A percentile compares a stretch with the other conserved stretches of the same genome.
These are phyloP conservation scores for Stigmatopora argus DNA, from an alignment of 2,113 vertebrate species.

Conservation along the genomic window DNA sequence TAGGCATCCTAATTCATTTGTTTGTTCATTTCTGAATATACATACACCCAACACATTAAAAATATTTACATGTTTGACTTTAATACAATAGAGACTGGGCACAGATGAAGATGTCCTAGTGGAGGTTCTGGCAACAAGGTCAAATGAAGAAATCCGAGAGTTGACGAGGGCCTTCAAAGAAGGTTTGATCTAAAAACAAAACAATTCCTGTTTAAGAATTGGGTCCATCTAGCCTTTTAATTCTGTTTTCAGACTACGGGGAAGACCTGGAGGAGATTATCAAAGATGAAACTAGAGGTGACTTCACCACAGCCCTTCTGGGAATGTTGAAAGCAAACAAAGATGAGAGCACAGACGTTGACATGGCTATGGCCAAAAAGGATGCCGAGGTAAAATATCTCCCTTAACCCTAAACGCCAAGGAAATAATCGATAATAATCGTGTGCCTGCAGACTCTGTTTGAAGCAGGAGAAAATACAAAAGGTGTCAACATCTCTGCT, in stretches of 20 bases:
- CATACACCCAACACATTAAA: too few species aligned
- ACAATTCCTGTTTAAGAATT: not conserved
- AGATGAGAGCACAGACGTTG: conserved; percentile 61
- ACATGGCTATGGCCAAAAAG: conserved; percentile 66
- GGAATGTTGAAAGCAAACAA: conserved; percentile 69
- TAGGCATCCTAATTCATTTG: too few species aligned
- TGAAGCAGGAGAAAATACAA: conserved; percentile 75
- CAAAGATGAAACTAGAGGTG: conserved; percentile 76
- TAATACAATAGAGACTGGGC: conserved; percentile 73
- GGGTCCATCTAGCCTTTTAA: not conserved
- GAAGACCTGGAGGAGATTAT: conserved; percentile 79
- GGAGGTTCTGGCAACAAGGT: conserved; percentile 84
- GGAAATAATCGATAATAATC: not conserved
- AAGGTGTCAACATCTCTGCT: conserved; percentile 67
- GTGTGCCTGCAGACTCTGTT: conserved; percentile 71
- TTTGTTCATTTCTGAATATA: too few species aligned
- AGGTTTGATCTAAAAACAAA: conserved; percentile 56
- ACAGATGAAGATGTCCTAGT: conserved; percentile 80
- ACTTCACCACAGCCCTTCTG: conserved; percentile 76
- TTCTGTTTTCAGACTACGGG: conserved; percentile 61
- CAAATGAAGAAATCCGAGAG: conserved; percentile 74
- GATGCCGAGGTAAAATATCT: conserved; percentile 75
- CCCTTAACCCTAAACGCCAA: not conserved
- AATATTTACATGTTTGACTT: not conserved
- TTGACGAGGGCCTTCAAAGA: conserved; percentile 75